Base-by-base conservation (phyloP, 92 coral and sea anemone species). In the Pocillopora meandrina region DNA sequence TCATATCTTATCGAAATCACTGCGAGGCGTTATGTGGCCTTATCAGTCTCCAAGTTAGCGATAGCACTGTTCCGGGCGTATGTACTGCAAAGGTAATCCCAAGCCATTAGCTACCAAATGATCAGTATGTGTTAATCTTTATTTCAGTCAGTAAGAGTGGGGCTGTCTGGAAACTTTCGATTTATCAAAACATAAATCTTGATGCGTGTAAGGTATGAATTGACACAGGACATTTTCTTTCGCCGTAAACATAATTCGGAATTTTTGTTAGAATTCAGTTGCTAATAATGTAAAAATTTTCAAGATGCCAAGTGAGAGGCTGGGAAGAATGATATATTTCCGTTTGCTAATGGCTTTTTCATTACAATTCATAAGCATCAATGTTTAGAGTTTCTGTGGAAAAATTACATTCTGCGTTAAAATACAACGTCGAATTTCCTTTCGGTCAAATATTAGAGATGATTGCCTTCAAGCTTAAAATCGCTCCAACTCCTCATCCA, bases 111-210 rank as follows among this genome's bases (percentile, higher is more conserved):
- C 17, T 26, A n/a, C 23, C 56, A 58, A 62, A 68, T 34, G 57
- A 65, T 57, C 18, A 1, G 4, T 20, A 56, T 34, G 56, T 2
- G 36, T 17, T 55, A 10, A 69, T 33, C 56, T 55, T 80, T 56
- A 1, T 66, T 55, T 80, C 13, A 42, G 33, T n/a, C 12, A 61
- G 66, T 3, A 3, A 80, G 65, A 75, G 84, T 56, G 84, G 84
- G 69, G 21, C 42, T 26, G 66, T 57, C 64, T 2, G 55, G 65
- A 56, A 18, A 5, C 58, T 61, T 65, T 69, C 57, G 35, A 18
- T 70, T 11, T 19, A 68, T 49, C 65, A 31, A 12, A 31, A 56
- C 21, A 33, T 33, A 31, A 68, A 33, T 56, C 20, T 55, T 4
- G 26, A n/a, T 15, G 5, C 60, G 56, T n/a, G 33, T 78, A 42